Base-by-base conservation (phyloP, 2,888 invertebrate species). In the Dolomedes plantarius region DNA sequence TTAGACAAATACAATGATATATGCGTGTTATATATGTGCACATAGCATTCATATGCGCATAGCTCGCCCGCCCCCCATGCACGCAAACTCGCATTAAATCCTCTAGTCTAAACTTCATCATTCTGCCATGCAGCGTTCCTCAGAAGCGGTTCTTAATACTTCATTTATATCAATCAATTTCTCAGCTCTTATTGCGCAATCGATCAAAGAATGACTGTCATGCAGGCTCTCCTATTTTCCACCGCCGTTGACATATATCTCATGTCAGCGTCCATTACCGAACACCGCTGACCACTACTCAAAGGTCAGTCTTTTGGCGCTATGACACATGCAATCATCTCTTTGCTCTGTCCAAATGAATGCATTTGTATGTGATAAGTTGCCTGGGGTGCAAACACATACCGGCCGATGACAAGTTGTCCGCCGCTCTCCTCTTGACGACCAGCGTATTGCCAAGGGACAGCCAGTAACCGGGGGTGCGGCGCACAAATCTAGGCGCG, bases 271-370 rank as follows among this genome's bases (percentile, higher is more conserved):
- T 67, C 36, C 36, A 36, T 23, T 36, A 23, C 67, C 32, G 27
- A 23, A 31, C 64, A 32, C 62, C 19, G 56, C 68, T 67, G 67
- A 67, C 67, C 31, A 36, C 19, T 23, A n/a, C 77, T 65, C 67
- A 76, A 76, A 83, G 83, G 83, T 83, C 83, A 73, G 82, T 75
- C 82, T 75, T 83, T 76, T 29, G 36, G 41, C 39, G 72, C 83
- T 64, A 67, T 85, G 77, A 77, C 83, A 73, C 77, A 71, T 71
- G 69, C 82, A 83, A 83, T 83, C 82, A 71, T 68, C 74, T 41
- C 32, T 41, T 36, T 56, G 23, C 56, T 65, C 65, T 16, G 56
- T 56, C 11, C 19, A 56, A 23, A 56, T 56, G 23, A 56, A 56
- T 56, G 56, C 56, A 56, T 56, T 56, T 56, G 19, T 23, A 56